phyloP scores from a whole-genome alignment of 2,113 vertebrate species.

The Thryonomys swinderianus region DNA sequence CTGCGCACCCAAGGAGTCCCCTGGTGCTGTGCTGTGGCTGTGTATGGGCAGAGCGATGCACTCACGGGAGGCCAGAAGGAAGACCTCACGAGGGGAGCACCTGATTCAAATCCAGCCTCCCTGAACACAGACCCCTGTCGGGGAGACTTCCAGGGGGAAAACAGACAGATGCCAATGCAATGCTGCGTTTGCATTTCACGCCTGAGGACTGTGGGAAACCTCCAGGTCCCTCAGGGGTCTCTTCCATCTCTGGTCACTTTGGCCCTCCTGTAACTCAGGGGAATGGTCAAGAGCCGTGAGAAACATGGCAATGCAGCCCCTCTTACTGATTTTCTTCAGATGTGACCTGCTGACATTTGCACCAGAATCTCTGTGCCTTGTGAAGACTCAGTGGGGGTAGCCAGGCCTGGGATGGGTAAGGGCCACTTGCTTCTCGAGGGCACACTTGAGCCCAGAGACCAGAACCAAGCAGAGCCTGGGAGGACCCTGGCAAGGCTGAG shows the following conservation, averaged over 20 bases:
- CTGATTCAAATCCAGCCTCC: not conserved
- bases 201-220: not conserved
- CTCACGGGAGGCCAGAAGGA: not conserved
- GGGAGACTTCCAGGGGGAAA: not conserved
- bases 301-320: not conserved
- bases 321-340: not conserved
- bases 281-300: not conserved
- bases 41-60: constrained; percentile 7
- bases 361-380: not conserved
- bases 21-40: not conserved
- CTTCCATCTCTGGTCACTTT: not conserved
- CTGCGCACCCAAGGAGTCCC: not conserved
- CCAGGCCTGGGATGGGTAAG: not conserved
- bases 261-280: not conserved
- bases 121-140: not conserved
- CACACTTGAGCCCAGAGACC: not conserved
- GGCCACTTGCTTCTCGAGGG: not conserved
- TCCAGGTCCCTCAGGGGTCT: not conserved
- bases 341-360: not conserved
- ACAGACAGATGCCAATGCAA: not conserved
- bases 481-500: not conserved
- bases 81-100: too few species aligned
- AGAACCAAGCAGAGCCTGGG: not conserved
- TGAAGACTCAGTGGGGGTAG: not conserved
- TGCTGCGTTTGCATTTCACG: not conserved